Percentiles rank a stretch among this genome's conserved stretches.
Evolutionary conservation across 2,888 invertebrate genomes (phyloP).

Genomic region (Yponomeuta cagnagella): DNA sequence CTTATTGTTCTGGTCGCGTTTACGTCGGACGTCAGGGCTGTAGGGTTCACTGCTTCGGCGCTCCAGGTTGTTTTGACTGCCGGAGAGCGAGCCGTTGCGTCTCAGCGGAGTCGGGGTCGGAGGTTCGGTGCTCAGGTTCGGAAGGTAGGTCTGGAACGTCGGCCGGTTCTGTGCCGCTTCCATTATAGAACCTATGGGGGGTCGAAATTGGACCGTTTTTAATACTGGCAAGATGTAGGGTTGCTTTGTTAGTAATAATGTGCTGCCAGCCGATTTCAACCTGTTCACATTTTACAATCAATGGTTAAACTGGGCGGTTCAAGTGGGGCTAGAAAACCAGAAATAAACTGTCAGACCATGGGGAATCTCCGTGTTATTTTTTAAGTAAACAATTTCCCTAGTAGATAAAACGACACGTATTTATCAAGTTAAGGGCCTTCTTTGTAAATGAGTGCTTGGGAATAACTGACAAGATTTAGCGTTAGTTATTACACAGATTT

Average conservation of each 20-base stretch:
- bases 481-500: not conserved
- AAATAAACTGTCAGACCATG: too few species aligned
- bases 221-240: too few species aligned
- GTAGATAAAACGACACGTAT: too few species aligned
- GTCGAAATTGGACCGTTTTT: not conserved
- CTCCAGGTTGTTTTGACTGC: conserved; percentile 36
- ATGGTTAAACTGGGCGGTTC: too few species aligned
- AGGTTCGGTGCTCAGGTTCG: conserved; percentile 31
- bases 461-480: not conserved
- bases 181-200: conserved; percentile 77
- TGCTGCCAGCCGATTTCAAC: too few species aligned
- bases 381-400: too few species aligned
- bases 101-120: conserved; percentile 33
- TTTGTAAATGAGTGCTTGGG: too few species aligned
- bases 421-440: too few species aligned
- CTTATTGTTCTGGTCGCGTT: conserved; percentile 58
- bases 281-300: too few species aligned
- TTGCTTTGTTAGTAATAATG: too few species aligned
- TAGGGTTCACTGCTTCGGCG: conserved; percentile 61
- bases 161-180: conserved; percentile 81
- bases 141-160: conserved; percentile 69
- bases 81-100: conserved; percentile 47
- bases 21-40: conserved; percentile 57
- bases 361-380: too few species aligned
- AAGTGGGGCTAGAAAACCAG: too few species aligned